phyloP scores from a whole-genome alignment of 2,113 vertebrate species.

The Paramisgurnus dabryanus region DNA sequence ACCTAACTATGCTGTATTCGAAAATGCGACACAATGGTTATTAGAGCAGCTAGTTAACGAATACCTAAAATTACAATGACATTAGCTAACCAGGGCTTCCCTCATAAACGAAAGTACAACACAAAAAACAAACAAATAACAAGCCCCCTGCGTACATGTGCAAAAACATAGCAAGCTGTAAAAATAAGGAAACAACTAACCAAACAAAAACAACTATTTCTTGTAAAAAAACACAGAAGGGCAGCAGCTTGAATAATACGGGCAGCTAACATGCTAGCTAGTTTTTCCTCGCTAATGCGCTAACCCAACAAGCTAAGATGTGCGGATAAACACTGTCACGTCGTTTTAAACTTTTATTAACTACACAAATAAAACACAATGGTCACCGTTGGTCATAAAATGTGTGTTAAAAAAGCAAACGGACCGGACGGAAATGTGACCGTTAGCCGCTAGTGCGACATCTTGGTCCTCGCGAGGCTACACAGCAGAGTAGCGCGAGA shows the following conservation, averaged over 20 bases:
- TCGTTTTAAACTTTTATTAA: background rate
- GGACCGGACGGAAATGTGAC: background rate
- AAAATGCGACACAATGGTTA: constrained; percentile 22
- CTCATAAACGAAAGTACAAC: constrained; percentile 22
- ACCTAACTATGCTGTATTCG: background rate
- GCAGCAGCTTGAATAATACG: background rate
- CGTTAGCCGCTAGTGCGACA: constrained; percentile 13
- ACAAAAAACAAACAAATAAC: background rate
- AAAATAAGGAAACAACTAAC: background rate
- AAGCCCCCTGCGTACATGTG: background rate
- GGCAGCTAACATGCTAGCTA: constrained; percentile 31
- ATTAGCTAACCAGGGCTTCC: background rate
- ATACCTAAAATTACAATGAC: constrained; percentile 52
- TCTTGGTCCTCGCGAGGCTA: constrained; percentile 19
- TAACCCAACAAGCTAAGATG: constrained; percentile 34
- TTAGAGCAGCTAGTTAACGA: constrained; percentile 43
- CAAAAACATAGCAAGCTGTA: background rate
- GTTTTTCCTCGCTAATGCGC: constrained; percentile 30
- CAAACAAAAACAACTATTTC: background rate
- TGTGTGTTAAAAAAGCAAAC: background rate
- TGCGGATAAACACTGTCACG: constrained; percentile 7
- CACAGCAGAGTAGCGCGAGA: constrained; percentile 21
- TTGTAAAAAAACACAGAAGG: background rate
- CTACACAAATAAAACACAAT: constrained; percentile 2
- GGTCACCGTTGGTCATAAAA: background rate